Evolutionary conservation across 2,888 invertebrate genomes (phyloP).

Genomic region (Phaonia tiefii): DNA sequence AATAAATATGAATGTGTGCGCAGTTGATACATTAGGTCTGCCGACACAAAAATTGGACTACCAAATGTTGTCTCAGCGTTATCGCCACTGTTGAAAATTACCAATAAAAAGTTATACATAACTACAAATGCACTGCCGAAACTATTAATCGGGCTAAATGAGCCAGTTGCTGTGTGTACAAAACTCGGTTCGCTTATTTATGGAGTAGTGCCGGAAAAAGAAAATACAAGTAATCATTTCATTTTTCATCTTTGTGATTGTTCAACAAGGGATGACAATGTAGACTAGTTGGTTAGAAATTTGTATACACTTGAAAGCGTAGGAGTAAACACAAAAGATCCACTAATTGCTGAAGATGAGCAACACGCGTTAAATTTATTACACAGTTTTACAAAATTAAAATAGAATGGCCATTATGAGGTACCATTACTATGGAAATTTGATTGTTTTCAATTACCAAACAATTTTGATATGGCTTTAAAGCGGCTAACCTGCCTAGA

Average conservation of each 20-base stretch:
- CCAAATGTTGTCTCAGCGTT: background rate
- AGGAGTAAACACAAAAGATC: slow-evolving; percentile 42
- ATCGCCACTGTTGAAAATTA: slow-evolving; percentile 42
- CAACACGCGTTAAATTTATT: background rate
- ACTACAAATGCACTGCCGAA: slow-evolving; percentile 27
- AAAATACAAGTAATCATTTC: slow-evolving; percentile 34
- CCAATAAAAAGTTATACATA: slow-evolving; percentile 42
- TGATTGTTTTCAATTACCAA: too few species aligned
- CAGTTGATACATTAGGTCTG: background rate
- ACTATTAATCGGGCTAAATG: slow-evolving; percentile 53
- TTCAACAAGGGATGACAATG: background rate
- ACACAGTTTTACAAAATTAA: slow-evolving; percentile 11
- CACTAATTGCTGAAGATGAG: background rate
- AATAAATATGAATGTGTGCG: too few species aligned
- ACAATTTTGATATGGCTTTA: slow-evolving; percentile 40
- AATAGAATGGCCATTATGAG: slow-evolving; percentile 16
- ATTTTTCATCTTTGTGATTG: slow-evolving; percentile 52
- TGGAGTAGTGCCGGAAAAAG: slow-evolving; percentile 3
- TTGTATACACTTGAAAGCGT: slow-evolving; percentile 42
- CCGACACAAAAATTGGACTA: slow-evolving; percentile 33
- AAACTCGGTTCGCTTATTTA: slow-evolving; percentile 55
- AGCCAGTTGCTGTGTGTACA: slow-evolving; percentile 48
- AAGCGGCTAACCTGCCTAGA: slow-evolving; percentile 32
- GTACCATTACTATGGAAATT: slow-evolving; percentile 14
- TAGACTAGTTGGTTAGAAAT: slow-evolving; percentile 26